Evolutionary conservation across 2,888 invertebrate genomes (phyloP).

Genomic region (Chydorus sphaericus): DNA sequence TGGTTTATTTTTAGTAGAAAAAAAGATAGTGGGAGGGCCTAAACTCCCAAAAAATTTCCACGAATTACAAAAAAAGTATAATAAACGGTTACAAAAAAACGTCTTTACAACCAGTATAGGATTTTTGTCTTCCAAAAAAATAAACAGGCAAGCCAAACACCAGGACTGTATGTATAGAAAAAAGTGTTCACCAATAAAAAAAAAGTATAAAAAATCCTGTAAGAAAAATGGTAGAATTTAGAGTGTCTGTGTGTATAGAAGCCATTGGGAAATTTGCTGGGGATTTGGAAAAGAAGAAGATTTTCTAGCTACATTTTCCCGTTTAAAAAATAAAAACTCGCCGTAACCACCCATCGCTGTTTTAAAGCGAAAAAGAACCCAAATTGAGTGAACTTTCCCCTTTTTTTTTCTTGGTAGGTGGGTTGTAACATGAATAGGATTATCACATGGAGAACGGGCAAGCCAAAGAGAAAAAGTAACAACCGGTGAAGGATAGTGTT

Average conservation of each 20-base stretch:
- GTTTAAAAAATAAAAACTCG: too few species aligned
- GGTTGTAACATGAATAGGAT: constrained; percentile 2
- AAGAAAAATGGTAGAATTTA: too few species aligned
- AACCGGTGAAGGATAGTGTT: not conserved
- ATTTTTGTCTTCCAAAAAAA: too few species aligned
- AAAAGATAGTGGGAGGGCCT: not conserved
- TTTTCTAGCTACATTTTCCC: too few species aligned
- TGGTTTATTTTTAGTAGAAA: constrained; percentile 5
- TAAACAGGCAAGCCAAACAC: constrained; percentile 6
- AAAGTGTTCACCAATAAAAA: constrained; percentile 1
- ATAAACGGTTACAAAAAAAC: constrained; percentile 4
- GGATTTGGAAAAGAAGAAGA: too few species aligned
- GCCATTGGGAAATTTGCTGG: too few species aligned
- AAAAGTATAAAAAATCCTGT: constrained; percentile 1
- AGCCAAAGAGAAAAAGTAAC: too few species aligned
- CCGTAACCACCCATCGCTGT: too few species aligned
- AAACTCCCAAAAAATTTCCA: constrained; percentile 1
- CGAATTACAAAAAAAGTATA: constrained; percentile 6
- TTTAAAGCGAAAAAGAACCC: too few species aligned
- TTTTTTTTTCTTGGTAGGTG: not conserved
- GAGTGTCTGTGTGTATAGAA: too few species aligned
- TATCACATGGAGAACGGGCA: constrained; percentile 7
- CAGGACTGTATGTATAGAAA: constrained; percentile 6
- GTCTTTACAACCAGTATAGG: constrained; percentile 1
- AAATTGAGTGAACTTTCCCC: too few species aligned